Base-by-base conservation (phyloP, 2,888 invertebrate species). In the Lycophotia porphyrea region DNA sequence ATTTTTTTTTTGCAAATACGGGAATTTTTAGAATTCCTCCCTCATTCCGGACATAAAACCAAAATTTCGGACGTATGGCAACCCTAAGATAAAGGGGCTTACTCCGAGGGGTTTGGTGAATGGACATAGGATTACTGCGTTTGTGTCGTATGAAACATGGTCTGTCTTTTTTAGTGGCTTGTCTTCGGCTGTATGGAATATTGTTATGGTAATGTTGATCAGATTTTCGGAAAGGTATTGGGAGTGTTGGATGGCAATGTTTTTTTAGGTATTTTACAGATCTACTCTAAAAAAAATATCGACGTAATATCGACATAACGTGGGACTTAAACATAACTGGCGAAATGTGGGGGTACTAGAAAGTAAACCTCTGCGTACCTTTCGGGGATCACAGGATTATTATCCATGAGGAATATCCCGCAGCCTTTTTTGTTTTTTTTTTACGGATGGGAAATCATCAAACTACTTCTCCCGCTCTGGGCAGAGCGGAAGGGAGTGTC, bases 11-110 rank as follows among this genome's bases (percentile, higher is more conserved):
- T 5, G 55, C 2, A 18, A 55, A 55, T 27, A 5, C 11, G 27
- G 27, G 55, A 27, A 13, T 15, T 55, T 55, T 47, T 27, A 18
- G 3, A 31, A 58, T 31, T 1, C 27, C 1, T 7, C 7, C 15
- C 3, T 0, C 2, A 18, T 31, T 58, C 58, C 13, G 55, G 5
- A 27, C 5, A 9, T 13, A 13, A 55, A 55, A 1, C 24, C 4
- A 11, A n/a, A 24, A 21, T 27, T 58, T 18, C 8, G 58, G 7
- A 31, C 31, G 18, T 18, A 31, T 31, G 31, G 8, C 31, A 58
- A 58, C 31, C 58, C 31, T 58, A 31, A 69, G 78, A 87, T 82
- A 78, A 82, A 76, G 52, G 69, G 70, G 74, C 39, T 87, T 87
- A 87, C 77, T 71, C 61, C 34, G n/a, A 78, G 61, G n/a, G n/a